A percentile compares a stretch with the other conserved stretches of the same genome.
Evolutionary conservation across 1,140 invertebrate genomes (phyloP).

Genomic region (Philopotamus ludificatus): DNA sequence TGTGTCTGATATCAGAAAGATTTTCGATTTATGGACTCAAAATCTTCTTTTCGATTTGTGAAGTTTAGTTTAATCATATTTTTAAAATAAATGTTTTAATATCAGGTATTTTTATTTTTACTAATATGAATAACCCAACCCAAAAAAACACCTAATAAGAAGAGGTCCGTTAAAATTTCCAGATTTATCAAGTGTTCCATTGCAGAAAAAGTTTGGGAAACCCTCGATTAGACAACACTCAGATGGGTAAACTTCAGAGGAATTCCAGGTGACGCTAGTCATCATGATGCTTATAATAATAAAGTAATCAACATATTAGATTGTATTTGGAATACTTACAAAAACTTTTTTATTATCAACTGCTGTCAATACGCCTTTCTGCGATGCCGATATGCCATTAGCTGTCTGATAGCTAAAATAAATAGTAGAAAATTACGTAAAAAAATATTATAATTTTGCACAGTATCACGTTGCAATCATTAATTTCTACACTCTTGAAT

Average conservation of each 20-base stretch:
- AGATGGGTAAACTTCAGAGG: no score
- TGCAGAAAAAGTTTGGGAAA: neutral
- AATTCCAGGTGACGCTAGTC: no score
- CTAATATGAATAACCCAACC: no score
- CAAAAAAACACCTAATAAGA: neutral
- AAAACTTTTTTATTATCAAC: conserved; percentile 46
- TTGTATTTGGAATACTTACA: conserved; percentile 29
- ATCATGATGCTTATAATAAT: no score
- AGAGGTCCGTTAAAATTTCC: neutral
- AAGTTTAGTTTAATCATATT: no score
- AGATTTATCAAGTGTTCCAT: neutral
- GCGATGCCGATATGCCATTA: conserved; percentile 63
- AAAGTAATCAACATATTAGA: neutral
- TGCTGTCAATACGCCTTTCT: conserved; percentile 60
- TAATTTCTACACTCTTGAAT: neutral
- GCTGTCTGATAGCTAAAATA: conserved; percentile 63
- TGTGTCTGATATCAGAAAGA: no score
- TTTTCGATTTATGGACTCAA: no score
- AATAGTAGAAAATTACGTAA: neutral
- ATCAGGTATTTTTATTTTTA: no score
- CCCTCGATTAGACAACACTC: conserved; percentile 10
- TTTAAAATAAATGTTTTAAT: no score
- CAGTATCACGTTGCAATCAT: neutral
- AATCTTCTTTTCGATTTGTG: no score
- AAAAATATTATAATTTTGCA: neutral